Base-by-base conservation (phyloP, 2,888 invertebrate species). In the Beris morrisii region DNA sequence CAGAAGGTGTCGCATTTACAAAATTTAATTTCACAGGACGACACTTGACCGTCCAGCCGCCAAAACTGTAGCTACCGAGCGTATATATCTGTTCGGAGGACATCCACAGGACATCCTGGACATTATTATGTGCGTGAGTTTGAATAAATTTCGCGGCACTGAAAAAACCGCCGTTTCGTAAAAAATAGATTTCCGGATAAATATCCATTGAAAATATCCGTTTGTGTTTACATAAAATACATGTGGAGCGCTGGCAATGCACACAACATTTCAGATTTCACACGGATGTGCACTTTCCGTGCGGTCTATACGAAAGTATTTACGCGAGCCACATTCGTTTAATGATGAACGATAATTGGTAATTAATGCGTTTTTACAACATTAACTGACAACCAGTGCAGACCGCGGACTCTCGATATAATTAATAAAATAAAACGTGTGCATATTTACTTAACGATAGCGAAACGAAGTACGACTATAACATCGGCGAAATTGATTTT, bases 281-380 rank as follows among this genome's bases (percentile, higher is more conserved):
- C 38, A 9, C 38, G 38, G 38, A 38, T 38, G 38, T 32, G 56
- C 56, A 28, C 43, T 56, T 56, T 65, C 48, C 38, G 65, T 44
- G 54, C 54, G 32, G 48, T 28, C 30, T 32, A 56, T 4, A 38
- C 13, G 44, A 46, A 50, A 32, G 13, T 31, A 28, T 31, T 28
- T 22, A 6, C 53, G 54, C 38, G 38, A 38, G 38, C 38, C 38
- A 38, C 38, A 38, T 9, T 38, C 38, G 1, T 38, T 73, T 73
- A 73, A 74, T 73, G 73, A 73, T 69, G 70, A 65, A 70, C 73
- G 72, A 73, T 77, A 77, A 77, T 78, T 78, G 78, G 76, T 77
- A 77, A 78, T 78, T 78, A 77, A 78, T 77, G 78, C 77, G 76
- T 77, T 77, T 78, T 77, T 75, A 52, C 52, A 61, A 50, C 38